These are phyloP conservation scores for Balearica regulorum DNA, from an alignment of 2,797 vertebrate species.

Conservation along the genomic window DNA sequence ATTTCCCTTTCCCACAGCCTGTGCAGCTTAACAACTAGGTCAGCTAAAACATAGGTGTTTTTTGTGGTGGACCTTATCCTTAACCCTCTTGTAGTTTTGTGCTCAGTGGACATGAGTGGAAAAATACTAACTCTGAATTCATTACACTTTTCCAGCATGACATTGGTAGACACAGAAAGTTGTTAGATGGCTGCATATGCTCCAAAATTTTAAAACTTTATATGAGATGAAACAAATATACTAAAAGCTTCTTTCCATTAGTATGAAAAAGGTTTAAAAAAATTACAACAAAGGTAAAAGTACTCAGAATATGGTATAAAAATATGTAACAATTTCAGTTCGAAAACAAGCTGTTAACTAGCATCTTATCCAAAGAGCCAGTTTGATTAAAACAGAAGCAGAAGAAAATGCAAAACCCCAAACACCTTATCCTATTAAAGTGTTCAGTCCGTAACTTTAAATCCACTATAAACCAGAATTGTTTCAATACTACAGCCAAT, in stretches of 20 bases:
- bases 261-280: background rate
- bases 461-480: background rate
- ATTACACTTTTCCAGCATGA: background rate
- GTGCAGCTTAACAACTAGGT: background rate
- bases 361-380: background rate
- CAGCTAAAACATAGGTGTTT: background rate
- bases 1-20: background rate
- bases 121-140: background rate
- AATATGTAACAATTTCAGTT: background rate
- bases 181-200: background rate
- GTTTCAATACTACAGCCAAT: background rate
- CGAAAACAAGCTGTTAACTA: background rate
- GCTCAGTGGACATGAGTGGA: rapidly evolving
- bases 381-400: background rate
- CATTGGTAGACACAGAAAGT: background rate
- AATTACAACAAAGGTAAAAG: background rate
- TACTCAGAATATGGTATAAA: background rate
- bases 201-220: background rate
- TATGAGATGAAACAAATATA: background rate
- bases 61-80: background rate
- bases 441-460: background rate
- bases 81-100: background rate
- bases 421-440: background rate
- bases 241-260: background rate
- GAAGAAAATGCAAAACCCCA: background rate